These are phyloP conservation scores for Cisticola juncidis DNA, from an alignment of 2,113 vertebrate species.

Conservation along the genomic window DNA sequence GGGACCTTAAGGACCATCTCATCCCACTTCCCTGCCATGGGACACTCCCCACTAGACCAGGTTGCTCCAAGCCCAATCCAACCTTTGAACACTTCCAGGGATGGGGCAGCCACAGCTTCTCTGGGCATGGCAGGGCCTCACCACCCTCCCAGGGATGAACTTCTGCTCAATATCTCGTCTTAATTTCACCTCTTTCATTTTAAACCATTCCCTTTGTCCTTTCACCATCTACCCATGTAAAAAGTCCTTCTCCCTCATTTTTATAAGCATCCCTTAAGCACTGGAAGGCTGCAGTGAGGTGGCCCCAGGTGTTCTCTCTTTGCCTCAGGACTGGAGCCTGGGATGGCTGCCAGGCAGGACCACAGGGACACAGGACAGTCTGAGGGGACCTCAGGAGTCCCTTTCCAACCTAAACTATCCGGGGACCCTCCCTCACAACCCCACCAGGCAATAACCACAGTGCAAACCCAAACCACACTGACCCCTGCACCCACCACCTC, in stretches of 20 bases:
- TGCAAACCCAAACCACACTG: neutral
- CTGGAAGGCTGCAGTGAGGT: neutral
- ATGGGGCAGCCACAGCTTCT: neutral
- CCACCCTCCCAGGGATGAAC: neutral
- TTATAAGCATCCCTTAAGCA: neutral
- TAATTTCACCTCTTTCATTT: neutral
- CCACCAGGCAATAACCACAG: accelerated
- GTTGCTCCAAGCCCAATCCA: neutral
- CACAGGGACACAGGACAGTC: neutral
- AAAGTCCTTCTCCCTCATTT: neutral
- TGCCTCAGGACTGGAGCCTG: neutral
- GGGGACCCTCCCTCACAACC: neutral
- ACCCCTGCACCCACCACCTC: neutral
- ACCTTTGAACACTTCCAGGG: neutral
- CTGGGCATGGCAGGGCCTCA: neutral
- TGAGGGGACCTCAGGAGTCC: neutral
- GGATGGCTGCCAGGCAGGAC: neutral
- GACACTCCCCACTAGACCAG: accelerated
- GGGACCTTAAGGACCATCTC: neutral
- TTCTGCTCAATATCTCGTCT: neutral
- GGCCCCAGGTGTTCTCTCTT: neutral
- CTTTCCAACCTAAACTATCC: neutral
- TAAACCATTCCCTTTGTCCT: neutral
- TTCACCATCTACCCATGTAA: too few relatives aligned
- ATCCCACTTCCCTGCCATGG: neutral